These are phyloP conservation scores for Gambelia wislizenii DNA, from an alignment of 2,797 vertebrate genomes.

Conservation along the genomic window DNA sequence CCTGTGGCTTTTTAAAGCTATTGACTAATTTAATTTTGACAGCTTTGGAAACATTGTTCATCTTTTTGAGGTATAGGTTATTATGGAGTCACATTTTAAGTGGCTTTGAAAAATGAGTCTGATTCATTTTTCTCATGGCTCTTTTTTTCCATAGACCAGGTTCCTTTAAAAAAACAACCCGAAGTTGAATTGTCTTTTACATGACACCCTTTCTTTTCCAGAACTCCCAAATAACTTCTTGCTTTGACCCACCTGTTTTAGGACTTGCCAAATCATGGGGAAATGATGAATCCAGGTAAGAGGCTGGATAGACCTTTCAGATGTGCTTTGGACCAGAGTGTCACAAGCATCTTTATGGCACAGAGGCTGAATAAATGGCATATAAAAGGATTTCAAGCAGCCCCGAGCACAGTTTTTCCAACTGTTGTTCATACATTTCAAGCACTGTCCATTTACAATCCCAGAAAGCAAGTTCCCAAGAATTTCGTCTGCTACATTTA, in stretches of 20 bases:
- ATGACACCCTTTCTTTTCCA: not conserved
- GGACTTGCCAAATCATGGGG: not conserved
- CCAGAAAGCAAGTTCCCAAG: not conserved
- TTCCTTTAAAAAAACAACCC: not conserved
- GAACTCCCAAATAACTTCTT: not conserved
- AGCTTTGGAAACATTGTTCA: constrained; percentile 6
- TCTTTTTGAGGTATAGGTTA: not conserved
- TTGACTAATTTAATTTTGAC: constrained; percentile 25
- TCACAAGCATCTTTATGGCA: not conserved
- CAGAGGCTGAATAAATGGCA: not conserved
- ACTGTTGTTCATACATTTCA: not conserved
- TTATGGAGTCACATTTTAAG: not conserved
- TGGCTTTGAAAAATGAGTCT: constrained; percentile 26
- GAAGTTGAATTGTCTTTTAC: not conserved
- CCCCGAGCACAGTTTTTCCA: not conserved
- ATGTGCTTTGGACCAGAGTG: not conserved
- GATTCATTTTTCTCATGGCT: not conserved
- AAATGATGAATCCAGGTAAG: constrained; percentile 58
- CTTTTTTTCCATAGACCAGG: not conserved
- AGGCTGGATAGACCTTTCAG: not conserved
- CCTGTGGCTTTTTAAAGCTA: not conserved
- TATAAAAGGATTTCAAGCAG: not conserved
- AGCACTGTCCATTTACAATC: not conserved
- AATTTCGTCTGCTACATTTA: not conserved
- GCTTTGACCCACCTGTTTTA: not conserved